These are phyloP conservation scores for Lymantria dispar DNA, from an alignment of 2,888 invertebrate genomes.

Conservation along the genomic window DNA sequence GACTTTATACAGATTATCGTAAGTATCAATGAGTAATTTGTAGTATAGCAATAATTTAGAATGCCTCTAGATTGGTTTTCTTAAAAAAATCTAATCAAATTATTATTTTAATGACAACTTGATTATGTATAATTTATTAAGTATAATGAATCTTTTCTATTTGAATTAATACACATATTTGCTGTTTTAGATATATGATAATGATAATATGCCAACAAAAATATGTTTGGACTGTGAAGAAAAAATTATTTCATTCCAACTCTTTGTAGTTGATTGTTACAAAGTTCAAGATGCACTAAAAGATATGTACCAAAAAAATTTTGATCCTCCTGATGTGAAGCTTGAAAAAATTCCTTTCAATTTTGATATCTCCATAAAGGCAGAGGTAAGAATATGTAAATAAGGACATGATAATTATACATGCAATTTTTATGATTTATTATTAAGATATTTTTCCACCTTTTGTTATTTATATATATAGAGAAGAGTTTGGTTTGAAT, in stretches of 20 bases:
- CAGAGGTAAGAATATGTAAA: constrained; percentile 46
- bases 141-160: not conserved
- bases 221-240: constrained; percentile 73
- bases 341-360: constrained; percentile 35
- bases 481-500: too few species aligned
- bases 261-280: constrained; percentile 69
- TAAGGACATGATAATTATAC: too few species aligned
- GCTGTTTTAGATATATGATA: constrained; percentile 56
- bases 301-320: constrained; percentile 44
- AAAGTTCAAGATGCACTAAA: constrained; percentile 64
- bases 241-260: constrained; percentile 69
- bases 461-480: too few species aligned
- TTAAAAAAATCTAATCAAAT: too few species aligned
- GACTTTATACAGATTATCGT: constrained; percentile 66
- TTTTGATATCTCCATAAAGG: constrained; percentile 49
- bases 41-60: too few species aligned
- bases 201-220: constrained; percentile 64
- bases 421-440: too few species aligned
- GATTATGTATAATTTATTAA: too few species aligned
- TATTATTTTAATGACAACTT: too few species aligned
- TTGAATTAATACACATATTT: not conserved
- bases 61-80: too few species aligned
- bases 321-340: constrained; percentile 43
- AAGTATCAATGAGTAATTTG: constrained; percentile 31
- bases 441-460: too few species aligned